These are phyloP conservation scores for Channa argus DNA, from an alignment of 2,113 vertebrate species.

Conservation along the genomic window DNA sequence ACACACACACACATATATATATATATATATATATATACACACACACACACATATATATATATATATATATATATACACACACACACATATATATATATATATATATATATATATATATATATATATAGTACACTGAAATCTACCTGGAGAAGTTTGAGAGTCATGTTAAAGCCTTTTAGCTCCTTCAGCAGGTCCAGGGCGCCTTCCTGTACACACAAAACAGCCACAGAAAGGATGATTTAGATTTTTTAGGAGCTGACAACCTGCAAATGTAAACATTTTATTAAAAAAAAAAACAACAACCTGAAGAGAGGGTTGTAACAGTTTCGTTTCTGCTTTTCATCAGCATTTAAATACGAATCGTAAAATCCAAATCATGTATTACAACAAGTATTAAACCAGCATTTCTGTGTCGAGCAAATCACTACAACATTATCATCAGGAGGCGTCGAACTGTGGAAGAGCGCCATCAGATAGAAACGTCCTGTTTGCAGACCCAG, in stretches of 20 bases:
- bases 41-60: too few species aligned
- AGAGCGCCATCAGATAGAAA: slow-evolving; percentile 21
- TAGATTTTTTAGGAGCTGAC: neutral
- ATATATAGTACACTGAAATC: too few species aligned
- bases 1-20: too few species aligned
- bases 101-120: neutral
- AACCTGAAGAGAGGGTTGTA: neutral
- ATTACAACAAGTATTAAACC: neutral
- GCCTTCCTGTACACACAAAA: slow-evolving; percentile 84
- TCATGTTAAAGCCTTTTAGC: slow-evolving; percentile 89
- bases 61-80: too few species aligned
- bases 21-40: too few species aligned
- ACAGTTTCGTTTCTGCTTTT: slow-evolving; percentile 36
- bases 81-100: too few species aligned
- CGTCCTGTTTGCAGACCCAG: slow-evolving; percentile 34
- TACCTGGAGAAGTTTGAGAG: slow-evolving; percentile 95
- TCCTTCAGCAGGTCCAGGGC: slow-evolving; percentile 92
- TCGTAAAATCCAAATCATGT: neutral
- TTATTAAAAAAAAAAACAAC: neutral
- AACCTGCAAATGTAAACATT: neutral
- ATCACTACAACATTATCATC: neutral
- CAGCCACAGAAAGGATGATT: neutral
- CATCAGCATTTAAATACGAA: neutral
- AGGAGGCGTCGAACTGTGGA: slow-evolving; percentile 13
- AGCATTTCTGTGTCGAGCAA: neutral